A percentile compares a stretch with the other conserved stretches of the same genome.
Evolutionary conservation across 2,888 invertebrate genomes (phyloP).

Genomic region (Sinhomidia bicolor): DNA sequence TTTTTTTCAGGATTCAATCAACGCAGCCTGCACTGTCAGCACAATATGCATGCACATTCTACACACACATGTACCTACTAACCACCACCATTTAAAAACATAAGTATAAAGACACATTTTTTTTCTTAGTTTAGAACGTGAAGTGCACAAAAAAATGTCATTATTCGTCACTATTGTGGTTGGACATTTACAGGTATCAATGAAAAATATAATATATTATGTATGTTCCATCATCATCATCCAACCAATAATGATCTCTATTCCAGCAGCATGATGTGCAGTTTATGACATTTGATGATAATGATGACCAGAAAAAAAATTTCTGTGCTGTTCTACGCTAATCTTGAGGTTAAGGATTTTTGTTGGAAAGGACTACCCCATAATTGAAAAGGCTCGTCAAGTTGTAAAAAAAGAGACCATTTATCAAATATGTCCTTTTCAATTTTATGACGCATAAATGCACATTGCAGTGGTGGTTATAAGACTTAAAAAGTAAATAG

Average conservation of each 20-base stretch:
- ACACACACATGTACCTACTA: neutral
- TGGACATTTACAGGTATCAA: conserved; percentile 41
- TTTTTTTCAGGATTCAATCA: conserved; percentile 22
- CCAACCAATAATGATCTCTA: conserved; percentile 31
- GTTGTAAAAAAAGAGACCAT: conserved; percentile 36
- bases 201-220: conserved; percentile 18
- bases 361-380: conserved; percentile 28
- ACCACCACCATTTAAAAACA: neutral
- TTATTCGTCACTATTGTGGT: conserved; percentile 50
- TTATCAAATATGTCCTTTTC: conserved; percentile 58
- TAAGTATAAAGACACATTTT: neutral
- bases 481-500: neutral
- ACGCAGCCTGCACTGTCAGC: neutral
- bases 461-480: conserved; percentile 19
- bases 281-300: conserved; percentile 63
- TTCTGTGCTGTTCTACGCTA: conserved; percentile 1
- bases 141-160: conserved; percentile 49
- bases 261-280: conserved; percentile 57
- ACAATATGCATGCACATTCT: too few species aligned
- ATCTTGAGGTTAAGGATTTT: conserved; percentile 65
- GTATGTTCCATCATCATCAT: conserved; percentile 33
- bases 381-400: conserved; percentile 56
- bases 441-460: conserved; percentile 54
- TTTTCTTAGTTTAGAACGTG: neutral
- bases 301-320: conserved; percentile 46